Evolutionary conservation across 2,888 invertebrate genomes (phyloP).

Genomic region (Latrodectus elegans): DNA sequence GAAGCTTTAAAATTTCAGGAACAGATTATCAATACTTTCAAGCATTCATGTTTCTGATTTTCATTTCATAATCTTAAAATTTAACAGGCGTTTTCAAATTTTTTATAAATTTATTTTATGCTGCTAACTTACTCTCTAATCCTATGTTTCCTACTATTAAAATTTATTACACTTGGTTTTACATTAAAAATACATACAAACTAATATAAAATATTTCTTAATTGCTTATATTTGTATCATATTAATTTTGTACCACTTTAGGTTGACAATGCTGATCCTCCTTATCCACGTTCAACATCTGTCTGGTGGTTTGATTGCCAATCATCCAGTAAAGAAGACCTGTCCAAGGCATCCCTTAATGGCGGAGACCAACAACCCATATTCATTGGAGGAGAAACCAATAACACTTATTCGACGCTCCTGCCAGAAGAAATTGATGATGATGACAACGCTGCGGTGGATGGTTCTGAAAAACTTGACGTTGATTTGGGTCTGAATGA

Average conservation of each 20-base stretch:
- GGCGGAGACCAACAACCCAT: slow-evolving; percentile 27
- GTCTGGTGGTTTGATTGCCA: slow-evolving; percentile 98
- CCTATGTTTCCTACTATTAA: too few relatives aligned
- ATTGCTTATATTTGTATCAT: too few relatives aligned
- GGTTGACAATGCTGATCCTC: slow-evolving; percentile 89
- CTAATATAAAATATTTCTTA: background rate
- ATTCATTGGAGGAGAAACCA: slow-evolving; percentile 23
- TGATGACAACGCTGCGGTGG: slow-evolving; percentile 44
- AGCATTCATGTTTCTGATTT: too few relatives aligned
- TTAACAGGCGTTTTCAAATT: too few relatives aligned
- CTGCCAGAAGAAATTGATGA: slow-evolving; percentile 22
- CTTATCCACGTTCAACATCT: slow-evolving; percentile 90
- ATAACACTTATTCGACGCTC: slow-evolving; percentile 7
- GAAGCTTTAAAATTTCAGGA: too few relatives aligned
- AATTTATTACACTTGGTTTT: background rate
- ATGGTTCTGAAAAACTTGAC: slow-evolving; percentile 59
- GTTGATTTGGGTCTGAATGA: slow-evolving; percentile 41
- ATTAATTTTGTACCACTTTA: slow-evolving; percentile 74
- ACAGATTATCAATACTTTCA: too few relatives aligned
- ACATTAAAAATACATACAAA: background rate
- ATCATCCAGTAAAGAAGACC: slow-evolving; percentile 39
- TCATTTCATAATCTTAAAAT: too few relatives aligned
- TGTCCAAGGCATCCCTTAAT: slow-evolving; percentile 52
- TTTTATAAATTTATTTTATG: too few relatives aligned
- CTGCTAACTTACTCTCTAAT: too few relatives aligned